Percentiles rank a stretch among this genome's conserved stretches.
These are phyloP conservation scores for Cheilosia soror DNA, from an alignment of 2,888 invertebrate species.

Conservation along the genomic window DNA sequence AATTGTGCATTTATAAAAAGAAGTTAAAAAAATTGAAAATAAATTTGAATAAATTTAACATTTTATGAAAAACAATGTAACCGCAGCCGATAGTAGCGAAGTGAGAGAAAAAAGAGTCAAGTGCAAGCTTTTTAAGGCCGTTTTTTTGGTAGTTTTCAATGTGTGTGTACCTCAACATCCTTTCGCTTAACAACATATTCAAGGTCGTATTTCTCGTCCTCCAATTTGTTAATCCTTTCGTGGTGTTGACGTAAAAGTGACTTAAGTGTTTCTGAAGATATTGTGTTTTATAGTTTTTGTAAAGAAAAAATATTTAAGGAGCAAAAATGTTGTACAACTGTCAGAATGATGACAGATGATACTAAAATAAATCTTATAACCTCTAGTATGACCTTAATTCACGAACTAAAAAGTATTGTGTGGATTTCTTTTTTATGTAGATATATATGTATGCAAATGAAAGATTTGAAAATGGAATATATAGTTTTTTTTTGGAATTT, in stretches of 20 bases:
- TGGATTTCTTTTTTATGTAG: conserved; percentile 46
- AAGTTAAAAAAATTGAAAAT: not conserved
- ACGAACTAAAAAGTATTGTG: conserved; percentile 34
- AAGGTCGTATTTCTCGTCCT: conserved; percentile 98
- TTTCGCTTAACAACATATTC: conserved; percentile 99
- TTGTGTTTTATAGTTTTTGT: conserved; percentile 67
- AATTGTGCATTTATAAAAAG: not conserved
- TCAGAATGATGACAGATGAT: conserved; percentile 42
- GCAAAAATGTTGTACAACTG: conserved; percentile 39
- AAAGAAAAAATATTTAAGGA: conserved; percentile 51
- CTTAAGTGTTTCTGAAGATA: conserved; percentile 89
- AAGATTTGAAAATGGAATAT: not conserved
- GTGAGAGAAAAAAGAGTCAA: conserved; percentile 65
- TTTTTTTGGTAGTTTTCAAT: conserved; percentile 61
- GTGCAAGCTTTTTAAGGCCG: conserved; percentile 71
- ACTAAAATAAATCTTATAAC: conserved; percentile 32
- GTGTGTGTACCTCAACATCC: conserved; percentile 96
- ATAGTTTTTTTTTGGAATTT: conserved; percentile 79
- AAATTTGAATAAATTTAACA: not conserved
- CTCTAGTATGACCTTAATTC: conserved; percentile 24
- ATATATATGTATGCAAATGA: not conserved
- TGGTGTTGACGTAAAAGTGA: conserved; percentile 93
- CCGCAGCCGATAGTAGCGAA: conserved; percentile 44
- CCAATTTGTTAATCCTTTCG: conserved; percentile 93
- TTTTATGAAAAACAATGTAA: conserved; percentile 54